Conservation (phyloP, 2,113 vertebrate species). For the Phyllostomus hastatus region DNA sequence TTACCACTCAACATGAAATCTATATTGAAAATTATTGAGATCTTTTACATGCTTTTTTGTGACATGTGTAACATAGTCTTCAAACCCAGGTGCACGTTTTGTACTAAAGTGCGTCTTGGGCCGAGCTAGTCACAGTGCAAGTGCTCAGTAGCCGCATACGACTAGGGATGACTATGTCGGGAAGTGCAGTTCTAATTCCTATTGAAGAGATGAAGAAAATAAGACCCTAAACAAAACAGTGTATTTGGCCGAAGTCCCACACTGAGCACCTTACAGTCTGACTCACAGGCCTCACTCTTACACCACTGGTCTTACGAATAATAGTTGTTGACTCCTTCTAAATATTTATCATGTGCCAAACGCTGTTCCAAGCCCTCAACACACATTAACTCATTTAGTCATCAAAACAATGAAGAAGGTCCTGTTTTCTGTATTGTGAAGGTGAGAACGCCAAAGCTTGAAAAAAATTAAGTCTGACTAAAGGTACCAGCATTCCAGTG, state of each 20-base stretch:
- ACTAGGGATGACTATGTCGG: not conserved
- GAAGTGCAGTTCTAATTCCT: not conserved
- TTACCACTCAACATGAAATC: not conserved
- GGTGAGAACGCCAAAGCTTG: not conserved
- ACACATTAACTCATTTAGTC: not conserved
- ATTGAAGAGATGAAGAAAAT: not conserved
- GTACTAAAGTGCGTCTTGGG: not conserved
- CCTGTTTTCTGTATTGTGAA: not conserved
- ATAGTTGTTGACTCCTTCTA: not conserved
- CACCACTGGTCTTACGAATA: not conserved
- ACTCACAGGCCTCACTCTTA: not conserved
- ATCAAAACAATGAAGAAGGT: not conserved
- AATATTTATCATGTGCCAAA: not conserved
- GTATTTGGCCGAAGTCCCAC: not conserved
- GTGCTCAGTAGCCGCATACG: not conserved
- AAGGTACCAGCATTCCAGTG: not conserved
- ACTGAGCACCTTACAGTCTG: not conserved
- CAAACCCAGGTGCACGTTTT: not conserved
- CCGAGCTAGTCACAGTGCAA: not conserved
- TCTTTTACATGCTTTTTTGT: not conserved
- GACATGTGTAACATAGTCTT: not conserved
- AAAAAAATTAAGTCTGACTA: not conserved
- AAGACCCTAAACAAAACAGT: not conserved
- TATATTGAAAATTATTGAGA: not conserved
- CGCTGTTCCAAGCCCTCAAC: not conserved